A percentile compares a stretch with the other conserved stretches of the same genome.
Evolutionary conservation across 1,140 invertebrate species (phyloP).

Genomic region (Steinernema feltiae): DNA sequence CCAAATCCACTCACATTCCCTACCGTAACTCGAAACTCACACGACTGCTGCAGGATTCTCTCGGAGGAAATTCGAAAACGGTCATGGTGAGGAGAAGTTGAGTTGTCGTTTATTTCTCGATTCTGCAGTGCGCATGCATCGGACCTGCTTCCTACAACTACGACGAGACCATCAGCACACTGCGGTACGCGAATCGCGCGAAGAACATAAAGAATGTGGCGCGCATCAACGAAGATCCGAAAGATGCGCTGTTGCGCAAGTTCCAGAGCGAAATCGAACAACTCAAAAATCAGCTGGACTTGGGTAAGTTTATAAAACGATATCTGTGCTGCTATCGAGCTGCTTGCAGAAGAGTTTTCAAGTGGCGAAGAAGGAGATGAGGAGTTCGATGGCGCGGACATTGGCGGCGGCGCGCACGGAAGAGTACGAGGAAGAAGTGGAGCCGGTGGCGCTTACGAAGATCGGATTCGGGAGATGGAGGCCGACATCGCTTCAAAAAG

Average conservation of each 20-base stretch:
- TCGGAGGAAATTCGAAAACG: constrained; percentile 93
- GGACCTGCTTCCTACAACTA: constrained; percentile 93
- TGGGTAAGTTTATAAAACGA: constrained; percentile 38
- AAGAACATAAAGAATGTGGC: constrained; percentile 96
- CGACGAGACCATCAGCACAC: constrained; percentile 91
- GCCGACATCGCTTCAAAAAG: constrained; percentile 30
- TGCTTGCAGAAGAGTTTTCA: constrained; percentile 43
- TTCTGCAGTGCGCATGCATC: constrained; percentile 75
- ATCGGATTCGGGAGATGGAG: constrained; percentile 39
- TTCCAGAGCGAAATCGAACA: constrained; percentile 95
- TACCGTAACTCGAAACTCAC: constrained; percentile 91
- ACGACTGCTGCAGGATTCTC: constrained; percentile 80
- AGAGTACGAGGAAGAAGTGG: constrained; percentile 25
- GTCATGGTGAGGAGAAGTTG: constrained; percentile 69
- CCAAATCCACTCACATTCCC: constrained; percentile 84
- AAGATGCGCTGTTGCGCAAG: constrained; percentile 85
- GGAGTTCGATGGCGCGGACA: constrained; percentile 36
- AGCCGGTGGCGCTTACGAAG: constrained; percentile 17
- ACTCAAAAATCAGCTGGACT: constrained; percentile 74
- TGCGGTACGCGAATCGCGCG: constrained; percentile 90
- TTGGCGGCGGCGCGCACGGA: constrained; percentile 6
- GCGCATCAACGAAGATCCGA: constrained; percentile 92
- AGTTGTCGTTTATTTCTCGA: not conserved
- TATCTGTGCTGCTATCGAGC: constrained; percentile 17
- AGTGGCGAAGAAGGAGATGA: constrained; percentile 55